Conservation (phyloP, 2,888 invertebrate genomes). For the Capitulum mitella region DNA sequence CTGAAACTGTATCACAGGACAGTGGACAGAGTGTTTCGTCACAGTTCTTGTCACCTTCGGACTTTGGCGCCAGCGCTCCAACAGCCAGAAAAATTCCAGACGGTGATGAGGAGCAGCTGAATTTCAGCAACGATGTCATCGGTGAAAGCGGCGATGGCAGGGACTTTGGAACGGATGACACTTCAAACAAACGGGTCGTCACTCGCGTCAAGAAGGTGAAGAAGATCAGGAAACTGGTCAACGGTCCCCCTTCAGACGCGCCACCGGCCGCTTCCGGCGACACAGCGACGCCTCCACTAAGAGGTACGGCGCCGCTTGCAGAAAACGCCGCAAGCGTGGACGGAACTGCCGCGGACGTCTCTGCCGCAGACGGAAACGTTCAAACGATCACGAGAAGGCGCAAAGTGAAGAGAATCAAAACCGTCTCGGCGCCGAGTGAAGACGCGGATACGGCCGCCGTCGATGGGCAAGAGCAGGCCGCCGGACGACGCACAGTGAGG, state of each 20-base stretch:
- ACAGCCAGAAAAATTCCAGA: neutral
- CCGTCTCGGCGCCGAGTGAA: neutral
- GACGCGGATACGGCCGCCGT: neutral
- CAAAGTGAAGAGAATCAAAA: neutral
- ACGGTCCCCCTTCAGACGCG: neutral
- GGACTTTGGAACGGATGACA: neutral
- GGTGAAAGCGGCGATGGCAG: neutral
- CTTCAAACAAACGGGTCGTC: neutral
- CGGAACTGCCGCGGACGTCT: neutral
- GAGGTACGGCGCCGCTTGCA: neutral
- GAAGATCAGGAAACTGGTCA: neutral
- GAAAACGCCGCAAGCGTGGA: neutral
- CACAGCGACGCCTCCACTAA: neutral
- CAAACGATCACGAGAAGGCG: neutral
- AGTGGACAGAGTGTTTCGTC: no score
- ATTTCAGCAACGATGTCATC: neutral
- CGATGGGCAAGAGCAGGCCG: neutral
- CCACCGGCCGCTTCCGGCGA: neutral
- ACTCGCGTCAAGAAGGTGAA: neutral
- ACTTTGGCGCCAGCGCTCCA: no score
- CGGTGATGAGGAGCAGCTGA: no score
- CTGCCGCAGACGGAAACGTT: neutral
- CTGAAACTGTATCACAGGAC: no score
- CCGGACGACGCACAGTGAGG: neutral
- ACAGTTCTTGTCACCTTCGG: no score